Conservation (phyloP, 2,888 invertebrate species). For the Caradrina kadenii region DNA sequence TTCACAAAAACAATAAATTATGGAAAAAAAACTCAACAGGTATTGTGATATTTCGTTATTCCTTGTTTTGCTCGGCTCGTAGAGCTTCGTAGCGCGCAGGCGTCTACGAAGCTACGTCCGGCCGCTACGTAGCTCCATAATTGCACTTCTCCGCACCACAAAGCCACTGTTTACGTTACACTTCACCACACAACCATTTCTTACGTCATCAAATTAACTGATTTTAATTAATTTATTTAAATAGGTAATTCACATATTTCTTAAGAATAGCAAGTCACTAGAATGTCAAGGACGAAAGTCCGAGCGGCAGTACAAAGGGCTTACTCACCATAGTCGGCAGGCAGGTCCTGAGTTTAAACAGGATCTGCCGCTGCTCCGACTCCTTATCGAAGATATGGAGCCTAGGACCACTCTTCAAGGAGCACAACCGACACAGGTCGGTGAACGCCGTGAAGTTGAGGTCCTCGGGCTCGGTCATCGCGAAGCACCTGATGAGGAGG, state of each 20-base stretch:
- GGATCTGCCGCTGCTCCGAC: conserved; percentile 93
- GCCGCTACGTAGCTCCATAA: conserved; percentile 69
- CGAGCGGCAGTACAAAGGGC: conserved; percentile 47
- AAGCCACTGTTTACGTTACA: conserved; percentile 66
- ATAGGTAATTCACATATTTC: conserved; percentile 13
- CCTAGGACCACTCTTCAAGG: conserved; percentile 92
- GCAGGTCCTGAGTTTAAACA: conserved; percentile 93
- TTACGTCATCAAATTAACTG: conserved; percentile 16
- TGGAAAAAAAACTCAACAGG: conserved; percentile 73
- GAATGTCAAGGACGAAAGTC: conserved; percentile 64
- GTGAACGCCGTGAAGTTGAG: conserved; percentile 93
- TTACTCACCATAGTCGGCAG: conserved; percentile 92
- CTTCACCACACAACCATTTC: conserved; percentile 30
- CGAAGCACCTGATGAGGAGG: conserved; percentile 91
- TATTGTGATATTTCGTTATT: conserved; percentile 68
- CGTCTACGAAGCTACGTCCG: conserved; percentile 83
- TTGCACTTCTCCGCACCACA: conserved; percentile 64
- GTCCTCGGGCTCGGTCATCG: conserved; percentile 92
- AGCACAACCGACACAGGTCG: conserved; percentile 93
- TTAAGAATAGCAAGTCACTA: conserved; percentile 36
- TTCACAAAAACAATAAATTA: background rate
- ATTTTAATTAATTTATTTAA: background rate
- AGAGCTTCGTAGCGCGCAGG: conserved; percentile 84
- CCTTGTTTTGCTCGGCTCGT: conserved; percentile 74
- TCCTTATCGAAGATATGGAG: conserved; percentile 93